Evolutionary conservation across 37 sponge, comb jelly and placozoan genomes (phyloP).

Genomic region (Crambe crambe): DNA sequence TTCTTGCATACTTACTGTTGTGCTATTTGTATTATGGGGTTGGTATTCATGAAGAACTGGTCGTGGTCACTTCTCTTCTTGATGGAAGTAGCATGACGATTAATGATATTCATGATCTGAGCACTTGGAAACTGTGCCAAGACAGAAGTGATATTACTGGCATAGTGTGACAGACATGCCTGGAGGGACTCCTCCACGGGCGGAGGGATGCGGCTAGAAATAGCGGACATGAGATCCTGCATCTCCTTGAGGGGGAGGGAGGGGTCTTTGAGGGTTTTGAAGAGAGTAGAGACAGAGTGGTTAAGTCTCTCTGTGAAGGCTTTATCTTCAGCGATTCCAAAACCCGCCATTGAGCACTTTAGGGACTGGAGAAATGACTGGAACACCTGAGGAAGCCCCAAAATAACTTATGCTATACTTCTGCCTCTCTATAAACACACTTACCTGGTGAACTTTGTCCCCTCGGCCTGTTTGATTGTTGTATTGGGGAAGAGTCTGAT

Average conservation of each 20-base stretch:
- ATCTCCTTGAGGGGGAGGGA: conserved; percentile 76
- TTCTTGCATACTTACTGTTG: conserved; percentile 50
- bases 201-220: conserved; percentile 74
- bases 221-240: conserved; percentile 83
- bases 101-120: conserved; percentile 75
- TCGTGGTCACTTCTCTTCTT: conserved; percentile 66
- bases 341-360: conserved; percentile 66
- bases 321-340: conserved; percentile 33
- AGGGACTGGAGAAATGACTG: conserved; percentile 47
- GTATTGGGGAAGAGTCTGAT: conserved; percentile 49
- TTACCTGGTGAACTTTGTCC: conserved; percentile 73
- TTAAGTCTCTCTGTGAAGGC: conserved; percentile 28
- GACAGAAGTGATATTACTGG: conserved; percentile 85
- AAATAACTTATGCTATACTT: no score
- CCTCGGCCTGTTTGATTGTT: conserved; percentile 21
- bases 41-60: conserved; percentile 82
- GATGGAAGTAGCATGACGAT: conserved; percentile 67
- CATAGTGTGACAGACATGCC: conserved; percentile 67
- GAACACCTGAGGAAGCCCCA: conserved; percentile 55
- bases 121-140: conserved; percentile 84
- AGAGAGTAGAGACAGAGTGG: conserved; percentile 6
- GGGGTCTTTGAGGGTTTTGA: conserved; percentile 59
- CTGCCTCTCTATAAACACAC: no score
- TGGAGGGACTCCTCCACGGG: conserved; percentile 74
- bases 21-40: conserved; percentile 67